Evolutionary conservation across 2,888 invertebrate species (phyloP).

Genomic region (Cantharis rufa): DNA sequence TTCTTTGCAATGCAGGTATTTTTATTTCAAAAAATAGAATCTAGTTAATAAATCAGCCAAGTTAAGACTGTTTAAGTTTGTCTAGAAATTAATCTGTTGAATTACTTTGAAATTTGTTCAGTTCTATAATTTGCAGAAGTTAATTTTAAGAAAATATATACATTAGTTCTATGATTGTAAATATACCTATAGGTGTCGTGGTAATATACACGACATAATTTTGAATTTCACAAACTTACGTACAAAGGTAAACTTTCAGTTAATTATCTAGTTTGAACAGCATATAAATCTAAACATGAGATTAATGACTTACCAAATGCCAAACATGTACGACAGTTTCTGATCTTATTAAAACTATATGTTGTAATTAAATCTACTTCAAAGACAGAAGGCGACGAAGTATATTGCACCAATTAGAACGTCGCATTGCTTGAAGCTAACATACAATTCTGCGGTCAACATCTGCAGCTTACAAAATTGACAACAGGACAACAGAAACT

Average conservation of each 20-base stretch:
- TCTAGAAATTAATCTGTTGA: neutral
- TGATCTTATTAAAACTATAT: conserved; percentile 22
- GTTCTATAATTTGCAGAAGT: neutral
- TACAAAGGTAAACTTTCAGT: conserved; percentile 4
- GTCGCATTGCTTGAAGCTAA: conserved; percentile 13
- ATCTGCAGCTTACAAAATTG: conserved; percentile 6
- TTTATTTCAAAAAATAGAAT: neutral
- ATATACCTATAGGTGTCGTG: neutral
- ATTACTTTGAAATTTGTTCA: neutral
- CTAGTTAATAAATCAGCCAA: neutral
- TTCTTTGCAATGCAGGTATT: neutral
- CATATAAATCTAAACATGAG: conserved; percentile 5
- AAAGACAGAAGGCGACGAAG: conserved; percentile 15
- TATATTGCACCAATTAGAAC: conserved; percentile 17
- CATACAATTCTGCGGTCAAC: conserved; percentile 15
- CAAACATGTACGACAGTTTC: conserved; percentile 15
- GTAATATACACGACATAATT: conserved; percentile 1
- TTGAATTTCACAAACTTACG: neutral
- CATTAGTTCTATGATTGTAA: neutral
- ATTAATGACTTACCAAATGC: conserved; percentile 19
- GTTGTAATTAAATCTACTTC: conserved; percentile 19
- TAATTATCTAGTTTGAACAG: conserved; percentile 10
- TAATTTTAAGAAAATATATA: neutral
- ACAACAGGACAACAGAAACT: neutral
- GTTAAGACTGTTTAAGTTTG: neutral